Conservation (phyloP, 2,113 vertebrate species). For the Platanista minor region DNA sequence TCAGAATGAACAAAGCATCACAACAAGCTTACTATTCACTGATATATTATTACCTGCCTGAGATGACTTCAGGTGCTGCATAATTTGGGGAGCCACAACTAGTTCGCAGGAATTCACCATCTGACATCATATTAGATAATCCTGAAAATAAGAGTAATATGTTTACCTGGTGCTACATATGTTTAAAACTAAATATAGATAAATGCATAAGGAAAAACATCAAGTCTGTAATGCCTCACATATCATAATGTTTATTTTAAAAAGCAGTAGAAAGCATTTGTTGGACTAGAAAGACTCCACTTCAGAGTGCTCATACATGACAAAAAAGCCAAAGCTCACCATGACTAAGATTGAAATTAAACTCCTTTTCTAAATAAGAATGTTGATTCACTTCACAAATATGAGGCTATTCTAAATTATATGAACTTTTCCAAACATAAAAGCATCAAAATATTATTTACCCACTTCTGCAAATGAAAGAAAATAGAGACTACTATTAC, state of each 20-base stretch:
- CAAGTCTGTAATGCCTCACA: neutral
- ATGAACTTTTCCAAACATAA: neutral
- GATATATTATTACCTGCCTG: conserved; percentile 88
- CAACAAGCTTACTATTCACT: neutral
- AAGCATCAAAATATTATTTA: conserved; percentile 9
- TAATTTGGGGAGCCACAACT: conserved; percentile 99
- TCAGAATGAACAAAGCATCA: neutral
- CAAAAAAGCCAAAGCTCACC: neutral
- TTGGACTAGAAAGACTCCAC: neutral
- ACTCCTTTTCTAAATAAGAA: conserved; percentile 7
- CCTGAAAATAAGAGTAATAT: conserved; percentile 81
- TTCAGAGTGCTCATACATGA: neutral
- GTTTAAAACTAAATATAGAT: neutral
- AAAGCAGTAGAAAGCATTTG: neutral
- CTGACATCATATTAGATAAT: conserved; percentile 99
- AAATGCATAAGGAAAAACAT: conserved; percentile 39
- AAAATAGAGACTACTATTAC: neutral
- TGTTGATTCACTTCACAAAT: conserved; percentile 38
- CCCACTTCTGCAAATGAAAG: neutral
- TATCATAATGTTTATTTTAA: neutral
- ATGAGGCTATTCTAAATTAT: conserved; percentile 45
- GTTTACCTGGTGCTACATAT: neutral
- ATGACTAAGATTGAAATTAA: neutral
- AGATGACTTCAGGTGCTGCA: conserved; percentile 98
- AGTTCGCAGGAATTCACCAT: conserved; percentile 96